These are phyloP conservation scores for Sylvia atricapilla DNA, from an alignment of 2,113 vertebrate genomes.

Conservation along the genomic window DNA sequence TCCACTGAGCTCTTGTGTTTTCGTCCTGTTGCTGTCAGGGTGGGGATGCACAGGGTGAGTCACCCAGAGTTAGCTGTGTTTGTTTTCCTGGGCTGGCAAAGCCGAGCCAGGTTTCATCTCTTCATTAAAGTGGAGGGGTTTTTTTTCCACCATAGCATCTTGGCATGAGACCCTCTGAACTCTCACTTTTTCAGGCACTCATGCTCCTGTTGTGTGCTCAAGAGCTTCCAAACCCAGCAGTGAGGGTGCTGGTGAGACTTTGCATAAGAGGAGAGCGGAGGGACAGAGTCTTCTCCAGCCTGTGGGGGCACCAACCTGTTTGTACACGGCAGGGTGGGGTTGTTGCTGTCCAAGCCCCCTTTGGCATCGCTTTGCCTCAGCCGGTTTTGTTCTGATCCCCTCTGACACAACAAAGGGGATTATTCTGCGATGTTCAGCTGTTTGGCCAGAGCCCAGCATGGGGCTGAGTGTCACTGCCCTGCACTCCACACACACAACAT, in stretches of 20 bases:
- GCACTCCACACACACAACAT: background rate
- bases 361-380: background rate
- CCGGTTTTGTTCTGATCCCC: background rate
- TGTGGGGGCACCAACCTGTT: background rate
- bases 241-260: background rate
- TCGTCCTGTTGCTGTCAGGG: constrained; percentile 2
- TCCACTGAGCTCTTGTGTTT: background rate
- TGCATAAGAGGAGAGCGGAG: accelerated
- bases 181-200: background rate
- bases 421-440: constrained; percentile 7
- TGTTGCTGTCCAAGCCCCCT: background rate
- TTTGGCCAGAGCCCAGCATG: background rate
- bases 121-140: accelerated
- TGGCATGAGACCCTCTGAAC: background rate
- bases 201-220: accelerated
- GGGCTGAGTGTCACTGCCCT: background rate
- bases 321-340: background rate
- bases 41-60: background rate
- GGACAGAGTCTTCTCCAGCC: background rate
- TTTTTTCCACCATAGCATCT: accelerated
- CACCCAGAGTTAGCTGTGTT: background rate
- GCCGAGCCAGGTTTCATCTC: background rate
- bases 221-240: background rate
- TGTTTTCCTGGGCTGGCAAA: background rate
- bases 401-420: constrained; percentile 32